Evolutionary conservation across 2,888 invertebrate genomes (phyloP), one percentile per base, ranked within the genome.

Genomic region (Hirtodrosophila confusa): DNA sequence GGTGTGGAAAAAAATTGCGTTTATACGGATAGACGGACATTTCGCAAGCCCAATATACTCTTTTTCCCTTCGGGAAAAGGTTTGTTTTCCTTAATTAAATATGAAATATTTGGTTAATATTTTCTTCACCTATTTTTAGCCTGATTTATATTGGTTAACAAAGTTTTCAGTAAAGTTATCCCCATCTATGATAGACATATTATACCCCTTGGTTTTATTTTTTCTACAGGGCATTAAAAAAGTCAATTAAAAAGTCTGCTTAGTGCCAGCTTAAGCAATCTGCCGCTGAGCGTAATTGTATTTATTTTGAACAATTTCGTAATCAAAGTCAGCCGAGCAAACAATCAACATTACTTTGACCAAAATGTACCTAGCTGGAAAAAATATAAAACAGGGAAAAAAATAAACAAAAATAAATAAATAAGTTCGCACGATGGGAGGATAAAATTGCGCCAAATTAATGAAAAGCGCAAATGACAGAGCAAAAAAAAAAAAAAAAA

Each of bases 271-370:
- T 51, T 55, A 31, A 43, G 51, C 39, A 61, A 56, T 56, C 57
- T 56, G 43, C 71, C 27, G 57, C 50, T 49, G 27, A 37, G 27
- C 41, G 78, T 80, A 87, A 85, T 87, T 82, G 82, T 87, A 87
- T 82, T 87, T 82, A 85, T 82, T 82, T 85, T 85, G 69, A 88
- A 80, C 80, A 88, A 83, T 88, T 84, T 80, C 69, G 86, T 86
- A 86, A 88, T 84, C 84, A 84, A 86, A 88, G 77, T 68, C 80
- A 69, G 70, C 75, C 64, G 77, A 70, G 84, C 77, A 84, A 88
- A 78, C 88, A 88, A 88, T 82, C 86, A 86, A 86, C 86, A 80
- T 83, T 86, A 80, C 84, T 80, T 84, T 80, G 71, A 75, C 68
- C 74, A 74, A 67, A 75, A 56, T 77, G 82, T 82, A 69, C 85